A percentile compares a stretch with the other conserved stretches of the same genome.
phyloP scores from a whole-genome alignment of 2,797 vertebrate species.

The Acanthiza pusilla region DNA sequence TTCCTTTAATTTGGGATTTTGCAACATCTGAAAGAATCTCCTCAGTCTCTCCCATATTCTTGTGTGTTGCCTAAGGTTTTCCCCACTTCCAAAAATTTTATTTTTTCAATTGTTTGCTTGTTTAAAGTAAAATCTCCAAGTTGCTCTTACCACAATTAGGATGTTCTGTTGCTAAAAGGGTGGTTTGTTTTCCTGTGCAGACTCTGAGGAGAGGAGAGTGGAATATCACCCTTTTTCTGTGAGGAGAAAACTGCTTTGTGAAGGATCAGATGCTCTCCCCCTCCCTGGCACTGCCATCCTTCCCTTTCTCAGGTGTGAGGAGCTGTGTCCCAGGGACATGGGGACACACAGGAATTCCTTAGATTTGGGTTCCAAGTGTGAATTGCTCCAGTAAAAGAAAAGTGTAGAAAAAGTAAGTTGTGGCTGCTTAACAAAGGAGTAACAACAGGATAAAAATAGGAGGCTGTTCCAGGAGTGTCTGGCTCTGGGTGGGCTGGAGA shows the following conservation, averaged over 20 bases:
- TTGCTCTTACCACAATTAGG: not conserved
- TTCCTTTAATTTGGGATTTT: not conserved
- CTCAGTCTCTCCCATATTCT: not conserved
- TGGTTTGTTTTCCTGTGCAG: not conserved
- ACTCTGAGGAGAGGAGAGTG: not conserved
- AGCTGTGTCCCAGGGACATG: fast-evolving
- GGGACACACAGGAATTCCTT: not conserved
- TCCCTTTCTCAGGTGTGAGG: not conserved
- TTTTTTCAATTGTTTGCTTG: not conserved
- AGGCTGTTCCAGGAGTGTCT: not conserved
- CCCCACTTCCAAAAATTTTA: not conserved
- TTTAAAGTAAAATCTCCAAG: not conserved
- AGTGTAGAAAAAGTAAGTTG: not conserved
- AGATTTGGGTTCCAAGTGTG: not conserved
- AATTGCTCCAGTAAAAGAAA: not conserved
- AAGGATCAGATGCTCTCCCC: not conserved
- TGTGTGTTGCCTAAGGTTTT: not conserved
- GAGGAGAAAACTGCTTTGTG: not conserved
- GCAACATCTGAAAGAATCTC: not conserved
- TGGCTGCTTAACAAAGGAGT: not conserved
- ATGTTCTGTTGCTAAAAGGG: not conserved
- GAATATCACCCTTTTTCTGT: not conserved
- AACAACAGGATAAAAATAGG: not conserved
- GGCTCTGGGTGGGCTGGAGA: not conserved
- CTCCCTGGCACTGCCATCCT: not conserved